Evolutionary conservation across 2,113 vertebrate genomes (phyloP), one percentile per base, ranked within the genome.

Genomic region (Myrmecophaga tridactyla): DNA sequence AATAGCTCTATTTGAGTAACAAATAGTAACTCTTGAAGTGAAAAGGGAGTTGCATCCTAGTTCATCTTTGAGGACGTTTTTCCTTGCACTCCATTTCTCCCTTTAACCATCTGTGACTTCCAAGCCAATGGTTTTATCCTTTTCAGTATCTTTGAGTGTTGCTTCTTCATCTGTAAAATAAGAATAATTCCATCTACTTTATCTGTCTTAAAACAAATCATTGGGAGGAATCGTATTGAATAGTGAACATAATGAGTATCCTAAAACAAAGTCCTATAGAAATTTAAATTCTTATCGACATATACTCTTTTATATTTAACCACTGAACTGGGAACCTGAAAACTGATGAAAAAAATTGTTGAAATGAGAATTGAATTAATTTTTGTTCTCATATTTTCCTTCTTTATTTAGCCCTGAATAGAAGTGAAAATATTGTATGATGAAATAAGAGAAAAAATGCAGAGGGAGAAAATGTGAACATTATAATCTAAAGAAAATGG

Each of bases 401-500:
- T 48, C 36, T 6, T 72, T 80, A 23, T 58, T 83, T 78, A 75
- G 39, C 17, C 77, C n/a, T 88, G 36, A 84, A 76, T 31, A 93
- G 27, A 84, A 51, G 36, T 82, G 7, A 85, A 90, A 96, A 94
- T 73, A 46, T 36, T 48, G 5, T 29, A 27, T 84, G 41, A 87
- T 34, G 51, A 95, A 94, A 92, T 86, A 39, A 93, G 86, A 80
- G 46, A 41, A 92, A 90, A 86, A 80, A 7, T 58, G 94, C 17
- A 39, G 75, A 78, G 34, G 29, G 43, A 89, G 51, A 67, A 85
- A 87, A 89, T 53, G 43, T 80, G 48, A 70, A 76, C 39, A 96
- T 41, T 92, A 34, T 34, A 94, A 96, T 95, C 41, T 92, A 87
- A 94, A 94, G 84, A 72, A 96, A 94, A 92, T 89, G 39, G n/a